These are phyloP conservation scores for Gymnodraco acuticeps DNA, from an alignment of 2,797 vertebrate species.

Conservation along the genomic window DNA sequence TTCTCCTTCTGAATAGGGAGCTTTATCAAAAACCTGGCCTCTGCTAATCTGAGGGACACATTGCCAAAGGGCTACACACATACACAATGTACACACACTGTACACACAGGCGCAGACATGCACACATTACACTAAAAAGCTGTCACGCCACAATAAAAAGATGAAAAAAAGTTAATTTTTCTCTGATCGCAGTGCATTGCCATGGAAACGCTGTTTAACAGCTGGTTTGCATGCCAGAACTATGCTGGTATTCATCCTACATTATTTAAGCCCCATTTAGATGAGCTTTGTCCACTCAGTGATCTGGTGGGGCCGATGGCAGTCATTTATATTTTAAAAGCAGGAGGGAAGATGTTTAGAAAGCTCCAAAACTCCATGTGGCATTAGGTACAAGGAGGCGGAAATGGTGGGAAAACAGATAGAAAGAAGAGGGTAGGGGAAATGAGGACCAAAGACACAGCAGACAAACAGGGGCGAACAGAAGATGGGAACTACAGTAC, in stretches of 20 bases:
- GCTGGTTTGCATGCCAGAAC: constrained; percentile 74
- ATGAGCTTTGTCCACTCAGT: constrained; percentile 71
- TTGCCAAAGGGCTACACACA: constrained; percentile 55
- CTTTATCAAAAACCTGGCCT: constrained; percentile 64
- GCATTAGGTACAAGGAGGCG: constrained; percentile 8
- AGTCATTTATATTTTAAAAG: constrained; percentile 72
- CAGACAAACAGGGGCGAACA: constrained; percentile 7
- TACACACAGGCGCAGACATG: neutral
- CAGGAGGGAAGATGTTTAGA: neutral
- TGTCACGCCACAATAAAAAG: constrained; percentile 51
- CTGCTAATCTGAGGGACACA: constrained; percentile 63
- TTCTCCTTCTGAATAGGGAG: constrained; percentile 44
- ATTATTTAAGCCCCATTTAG: constrained; percentile 75
- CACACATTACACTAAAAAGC: constrained; percentile 41
- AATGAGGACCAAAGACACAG: constrained; percentile 21
- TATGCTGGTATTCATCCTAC: constrained; percentile 59
- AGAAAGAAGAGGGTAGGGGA: constrained; percentile 1
- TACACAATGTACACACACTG: neutral
- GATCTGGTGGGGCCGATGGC: constrained; percentile 66
- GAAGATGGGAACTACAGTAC: constrained; percentile 6
- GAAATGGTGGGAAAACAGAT: neutral
- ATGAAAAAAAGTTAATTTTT: constrained; percentile 42
- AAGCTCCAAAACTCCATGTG: constrained; percentile 18
- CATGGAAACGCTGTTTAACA: constrained; percentile 81
- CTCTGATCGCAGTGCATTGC: constrained; percentile 61